Evolutionary conservation across 2,888 invertebrate species (phyloP).

Genomic region (Drosophila siamana): DNA sequence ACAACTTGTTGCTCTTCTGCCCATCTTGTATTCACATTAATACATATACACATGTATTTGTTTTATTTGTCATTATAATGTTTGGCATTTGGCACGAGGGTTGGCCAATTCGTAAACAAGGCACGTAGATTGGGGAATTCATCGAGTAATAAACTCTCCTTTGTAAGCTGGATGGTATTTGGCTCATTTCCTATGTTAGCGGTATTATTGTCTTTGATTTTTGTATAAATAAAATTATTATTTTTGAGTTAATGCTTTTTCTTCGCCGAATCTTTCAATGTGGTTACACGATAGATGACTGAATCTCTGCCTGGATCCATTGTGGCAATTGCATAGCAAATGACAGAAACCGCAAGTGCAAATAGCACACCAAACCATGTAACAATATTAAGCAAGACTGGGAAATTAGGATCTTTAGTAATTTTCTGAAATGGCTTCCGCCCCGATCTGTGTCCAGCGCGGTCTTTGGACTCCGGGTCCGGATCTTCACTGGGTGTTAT

Average conservation of each 20-base stretch:
- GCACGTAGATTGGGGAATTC: conserved; percentile 23
- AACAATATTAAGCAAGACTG: conserved; percentile 94
- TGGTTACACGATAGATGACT: conserved; percentile 99
- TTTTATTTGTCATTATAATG: conserved; percentile 45
- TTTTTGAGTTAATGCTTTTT: conserved; percentile 88
- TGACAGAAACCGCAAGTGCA: conserved; percentile 90
- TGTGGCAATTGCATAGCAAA: conserved; percentile 93
- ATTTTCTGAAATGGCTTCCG: conserved; percentile 85
- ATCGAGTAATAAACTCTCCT: conserved; percentile 24
- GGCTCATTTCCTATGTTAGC: conserved; percentile 1
- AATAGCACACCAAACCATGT: conserved; percentile 92
- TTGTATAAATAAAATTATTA: background rate
- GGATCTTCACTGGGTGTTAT: conserved; percentile 84
- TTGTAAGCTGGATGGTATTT: background rate
- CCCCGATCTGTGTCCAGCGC: conserved; percentile 45
- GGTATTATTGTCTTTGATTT: background rate
- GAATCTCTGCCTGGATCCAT: conserved; percentile 99
- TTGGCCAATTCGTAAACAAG: conserved; percentile 40
- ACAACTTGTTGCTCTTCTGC: conserved; percentile 58
- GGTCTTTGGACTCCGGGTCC: conserved; percentile 50
- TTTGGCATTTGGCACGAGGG: conserved; percentile 40
- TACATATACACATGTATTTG: background rate
- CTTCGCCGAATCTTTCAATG: conserved; percentile 92
- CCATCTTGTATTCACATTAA: background rate
- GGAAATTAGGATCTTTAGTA: conserved; percentile 89